Evolutionary conservation across 2,888 invertebrate genomes (phyloP).

Genomic region (Galerucella nymphaeae): DNA sequence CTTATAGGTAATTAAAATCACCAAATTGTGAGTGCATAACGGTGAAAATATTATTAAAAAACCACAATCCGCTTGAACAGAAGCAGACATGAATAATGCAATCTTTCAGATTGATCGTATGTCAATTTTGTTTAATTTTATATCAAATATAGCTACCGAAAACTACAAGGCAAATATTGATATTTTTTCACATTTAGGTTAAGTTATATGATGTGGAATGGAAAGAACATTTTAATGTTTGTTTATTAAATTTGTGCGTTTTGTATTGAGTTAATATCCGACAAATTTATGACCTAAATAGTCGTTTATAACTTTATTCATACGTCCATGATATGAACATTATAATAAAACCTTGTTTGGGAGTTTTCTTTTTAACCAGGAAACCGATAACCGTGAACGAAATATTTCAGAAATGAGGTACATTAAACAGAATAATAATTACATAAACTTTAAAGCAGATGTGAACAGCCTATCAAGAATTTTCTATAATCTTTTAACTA

Average conservation of each 20-base stretch:
- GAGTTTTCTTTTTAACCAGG: neutral
- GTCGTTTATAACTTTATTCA: too few species aligned
- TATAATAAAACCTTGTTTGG: slow-evolving; percentile 4
- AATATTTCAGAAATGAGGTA: neutral
- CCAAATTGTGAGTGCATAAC: slow-evolving; percentile 1
- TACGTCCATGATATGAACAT: too few species aligned
- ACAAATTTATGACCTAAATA: too few species aligned
- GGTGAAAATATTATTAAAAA: neutral
- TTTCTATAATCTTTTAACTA: neutral
- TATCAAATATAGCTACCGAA: too few species aligned
- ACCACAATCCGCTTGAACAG: neutral
- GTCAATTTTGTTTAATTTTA: slow-evolving; percentile 19
- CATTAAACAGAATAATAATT: neutral
- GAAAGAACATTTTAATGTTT: too few species aligned
- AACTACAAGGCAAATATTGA: too few species aligned
- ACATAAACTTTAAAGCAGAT: neutral
- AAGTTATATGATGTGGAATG: too few species aligned
- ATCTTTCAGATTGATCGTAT: slow-evolving; percentile 3
- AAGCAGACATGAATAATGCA: neutral
- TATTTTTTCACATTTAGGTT: too few species aligned
- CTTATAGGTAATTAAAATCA: neutral
- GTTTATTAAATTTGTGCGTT: too few species aligned
- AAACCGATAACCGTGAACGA: neutral
- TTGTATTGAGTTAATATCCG: too few species aligned
- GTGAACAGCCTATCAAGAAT: neutral